phyloP scores from a whole-genome alignment of 2,888 invertebrate species.

The Mimachlamys varia region DNA sequence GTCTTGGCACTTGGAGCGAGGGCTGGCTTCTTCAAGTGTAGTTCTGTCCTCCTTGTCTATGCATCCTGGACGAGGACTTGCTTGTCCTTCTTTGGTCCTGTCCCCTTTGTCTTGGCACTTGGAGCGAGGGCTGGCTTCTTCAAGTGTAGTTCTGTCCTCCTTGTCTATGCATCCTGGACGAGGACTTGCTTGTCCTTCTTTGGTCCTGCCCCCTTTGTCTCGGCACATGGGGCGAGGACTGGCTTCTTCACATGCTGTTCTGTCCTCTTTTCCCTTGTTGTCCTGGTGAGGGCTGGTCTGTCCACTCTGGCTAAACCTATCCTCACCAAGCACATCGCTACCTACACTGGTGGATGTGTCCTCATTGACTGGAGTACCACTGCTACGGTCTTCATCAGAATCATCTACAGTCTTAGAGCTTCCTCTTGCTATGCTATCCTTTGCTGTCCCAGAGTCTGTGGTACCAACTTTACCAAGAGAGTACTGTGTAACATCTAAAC shows the following conservation, averaged over 20 bases:
- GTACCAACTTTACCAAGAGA: background rate
- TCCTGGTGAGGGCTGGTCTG: background rate
- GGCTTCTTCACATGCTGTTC: background rate
- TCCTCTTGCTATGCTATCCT: background rate
- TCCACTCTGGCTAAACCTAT: background rate
- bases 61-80: background rate
- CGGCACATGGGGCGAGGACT: no score
- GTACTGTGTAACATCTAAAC: background rate
- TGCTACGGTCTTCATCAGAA: background rate
- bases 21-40: no score
- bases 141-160: no score
- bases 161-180: no score
- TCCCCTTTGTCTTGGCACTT: background rate
- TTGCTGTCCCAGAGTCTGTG: background rate
- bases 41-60: background rate
- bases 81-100: background rate
- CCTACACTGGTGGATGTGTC: background rate
- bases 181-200: no score
- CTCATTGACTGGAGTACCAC: slow-evolving; percentile 12
- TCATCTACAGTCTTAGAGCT: background rate
- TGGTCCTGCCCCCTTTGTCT: no score
- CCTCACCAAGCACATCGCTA: background rate
- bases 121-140: no score
- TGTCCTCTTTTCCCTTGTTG: background rate
- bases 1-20: background rate